Conservation (phyloP, 1,140 invertebrate species). For the Meloidogyne chitwoodi region DNA sequence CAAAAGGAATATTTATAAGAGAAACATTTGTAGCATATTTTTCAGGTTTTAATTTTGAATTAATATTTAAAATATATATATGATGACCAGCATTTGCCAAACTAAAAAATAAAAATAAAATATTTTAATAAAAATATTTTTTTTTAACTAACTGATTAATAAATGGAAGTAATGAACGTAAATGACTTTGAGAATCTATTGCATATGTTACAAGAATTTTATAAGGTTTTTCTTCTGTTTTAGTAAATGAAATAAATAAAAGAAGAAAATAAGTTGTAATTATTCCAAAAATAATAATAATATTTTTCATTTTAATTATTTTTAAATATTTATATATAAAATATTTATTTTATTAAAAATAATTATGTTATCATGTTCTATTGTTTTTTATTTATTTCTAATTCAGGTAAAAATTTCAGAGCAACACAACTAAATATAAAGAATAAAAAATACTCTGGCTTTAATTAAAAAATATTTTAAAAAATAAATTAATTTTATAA, state of each 20-base stretch:
- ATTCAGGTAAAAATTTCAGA: no score
- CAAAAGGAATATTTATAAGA: neutral
- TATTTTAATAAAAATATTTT: neutral
- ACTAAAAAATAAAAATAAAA: neutral
- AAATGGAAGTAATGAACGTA: slow-evolving; percentile 14
- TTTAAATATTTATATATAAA: neutral
- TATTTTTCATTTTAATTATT: neutral
- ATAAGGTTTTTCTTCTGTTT: neutral
- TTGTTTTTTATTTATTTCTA: no score
- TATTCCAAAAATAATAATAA: neutral
- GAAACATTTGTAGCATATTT: neutral
- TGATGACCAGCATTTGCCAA: neutral
- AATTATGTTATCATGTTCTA: neutral
- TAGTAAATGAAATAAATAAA: neutral
- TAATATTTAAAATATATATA: slow-evolving; percentile 1
- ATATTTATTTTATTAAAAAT: neutral
- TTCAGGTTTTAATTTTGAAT: neutral
- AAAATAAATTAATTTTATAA: no score
- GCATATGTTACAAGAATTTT: slow-evolving; percentile 8
- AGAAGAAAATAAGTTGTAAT: neutral
- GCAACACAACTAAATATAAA: no score
- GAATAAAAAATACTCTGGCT: no score
- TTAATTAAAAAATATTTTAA: no score
- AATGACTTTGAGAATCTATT: slow-evolving; percentile 1
- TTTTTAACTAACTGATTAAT: slow-evolving; percentile 1